Evolutionary conservation across 2,113 vertebrate genomes (phyloP), one percentile per base, ranked within the genome.

Genomic region (Scomber colias): DNA sequence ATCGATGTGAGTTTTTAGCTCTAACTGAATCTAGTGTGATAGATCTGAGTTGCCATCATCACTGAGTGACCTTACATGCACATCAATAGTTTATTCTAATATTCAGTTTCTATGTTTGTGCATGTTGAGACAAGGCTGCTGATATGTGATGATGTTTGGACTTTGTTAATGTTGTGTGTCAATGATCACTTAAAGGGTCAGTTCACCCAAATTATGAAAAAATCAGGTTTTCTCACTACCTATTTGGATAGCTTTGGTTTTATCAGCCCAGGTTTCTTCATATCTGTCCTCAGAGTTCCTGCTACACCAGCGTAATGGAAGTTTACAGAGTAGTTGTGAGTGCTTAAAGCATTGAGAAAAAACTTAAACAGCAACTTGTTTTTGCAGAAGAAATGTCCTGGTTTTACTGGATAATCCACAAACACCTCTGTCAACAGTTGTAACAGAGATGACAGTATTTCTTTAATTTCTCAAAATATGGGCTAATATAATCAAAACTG

Each of bases 91-190:
- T 68, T 49, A 15, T 30, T 59, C 17, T 11, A 31, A 69, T 44
- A 27, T 82, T 68, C 44, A 24, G 68, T 80, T 72, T 73, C 19
- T 68, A 27, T 73, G 54, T 65, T 59, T 54, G 75, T 64, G 82
- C 77, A 73, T 50, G 60, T 64, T 46, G 55, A 85, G 53, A 66
- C 35, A 40, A 82, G 63, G 24, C 67, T 49, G 65, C n/a, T 69
- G 44, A 30, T 10, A 2, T 40, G 30, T 61, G 19, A 67, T 16
- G 14, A 53, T 40, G 2, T 40, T 40, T 40, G 9, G 35, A 40
- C n/a, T 24, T 8, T 21, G n/a, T 19, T 62, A 10, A 61, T 40
- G 2, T 40, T 40, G 1, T 61, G 3, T 8, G 3, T 10, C 14
- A 16, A 4, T 7, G 45, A 49, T 30, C 14, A 6, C 5, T 67